A percentile compares a stretch with the other conserved stretches of the same genome.
These are phyloP conservation scores for Parazoanthus swiftii DNA, from an alignment of 92 coral and sea anemone species.

Conservation along the genomic window DNA sequence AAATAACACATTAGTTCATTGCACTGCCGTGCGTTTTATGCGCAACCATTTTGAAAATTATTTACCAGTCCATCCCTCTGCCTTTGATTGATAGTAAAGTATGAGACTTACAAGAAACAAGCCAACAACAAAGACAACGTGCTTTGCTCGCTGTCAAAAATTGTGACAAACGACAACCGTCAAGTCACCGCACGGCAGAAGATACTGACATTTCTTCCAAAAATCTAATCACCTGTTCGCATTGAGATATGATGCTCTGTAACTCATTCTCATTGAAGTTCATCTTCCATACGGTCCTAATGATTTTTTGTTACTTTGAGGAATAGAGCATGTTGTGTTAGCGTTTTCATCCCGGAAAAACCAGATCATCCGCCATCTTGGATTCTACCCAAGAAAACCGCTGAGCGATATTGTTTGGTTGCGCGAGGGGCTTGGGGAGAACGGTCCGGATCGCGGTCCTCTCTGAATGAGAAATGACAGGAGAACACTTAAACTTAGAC, in stretches of 20 bases:
- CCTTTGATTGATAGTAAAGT: background rate
- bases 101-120: too few relatives aligned
- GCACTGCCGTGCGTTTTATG: background rate
- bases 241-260: conserved; percentile 62
- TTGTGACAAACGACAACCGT: background rate
- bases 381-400: background rate
- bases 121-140: background rate
- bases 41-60: too few relatives aligned
- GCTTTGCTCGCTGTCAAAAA: background rate
- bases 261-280: conserved; percentile 66
- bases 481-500: too few relatives aligned
- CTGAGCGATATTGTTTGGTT: too few relatives aligned
- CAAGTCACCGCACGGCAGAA: background rate
- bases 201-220: background rate
- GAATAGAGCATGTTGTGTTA: background rate
- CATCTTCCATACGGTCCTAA: conserved; percentile 47
- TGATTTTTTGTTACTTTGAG: background rate
- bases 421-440: too few relatives aligned
- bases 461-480: too few relatives aligned
- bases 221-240: conserved; percentile 65
- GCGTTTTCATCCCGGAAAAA: background rate
- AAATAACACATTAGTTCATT: too few relatives aligned
- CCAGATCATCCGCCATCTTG: conserved; percentile 21
- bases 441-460: too few relatives aligned
- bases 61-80: too few relatives aligned